phyloP scores from a whole-genome alignment of 2,113 vertebrate genomes.

The Aspidoscelis tigris region DNA sequence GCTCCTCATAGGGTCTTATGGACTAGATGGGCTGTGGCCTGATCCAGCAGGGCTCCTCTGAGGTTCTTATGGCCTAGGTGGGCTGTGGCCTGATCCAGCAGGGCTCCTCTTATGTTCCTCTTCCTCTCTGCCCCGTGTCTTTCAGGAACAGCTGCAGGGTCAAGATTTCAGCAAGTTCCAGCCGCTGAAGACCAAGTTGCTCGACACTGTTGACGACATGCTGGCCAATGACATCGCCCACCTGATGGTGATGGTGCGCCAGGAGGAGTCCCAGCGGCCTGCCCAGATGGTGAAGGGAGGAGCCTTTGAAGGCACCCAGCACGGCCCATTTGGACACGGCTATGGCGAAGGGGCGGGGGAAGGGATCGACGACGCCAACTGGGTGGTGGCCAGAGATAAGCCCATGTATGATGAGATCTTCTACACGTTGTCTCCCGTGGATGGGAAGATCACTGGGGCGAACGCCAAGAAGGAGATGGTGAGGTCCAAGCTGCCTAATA shows the following conservation, averaged over 20 bases:
- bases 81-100: too few relatives aligned
- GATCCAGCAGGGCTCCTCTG: too few relatives aligned
- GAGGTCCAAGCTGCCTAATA: conserved; percentile 97
- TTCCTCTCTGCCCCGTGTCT: not conserved
- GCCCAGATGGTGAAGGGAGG: conserved; percentile 92
- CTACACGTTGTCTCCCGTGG: conserved; percentile 93
- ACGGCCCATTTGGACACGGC: conserved; percentile 93
- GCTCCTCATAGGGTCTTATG: too few relatives aligned
- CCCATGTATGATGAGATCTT: conserved; percentile 98
- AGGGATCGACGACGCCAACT: conserved; percentile 93
- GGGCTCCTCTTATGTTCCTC: too few relatives aligned
- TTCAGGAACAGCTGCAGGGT: conserved; percentile 90
- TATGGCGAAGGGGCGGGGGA: conserved; percentile 96
- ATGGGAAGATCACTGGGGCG: conserved; percentile 95
- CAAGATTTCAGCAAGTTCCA: conserved; percentile 98
- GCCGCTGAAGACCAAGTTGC: conserved; percentile 89
- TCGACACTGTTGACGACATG: conserved; percentile 96
- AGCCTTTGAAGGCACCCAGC: conserved; percentile 91
- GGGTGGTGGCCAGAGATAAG: conserved; percentile 96
- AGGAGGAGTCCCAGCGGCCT: conserved; percentile 89
- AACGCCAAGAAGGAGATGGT: conserved; percentile 98
- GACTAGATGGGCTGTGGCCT: too few relatives aligned
- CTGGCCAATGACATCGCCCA: conserved; percentile 91
- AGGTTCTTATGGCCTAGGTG: too few relatives aligned
- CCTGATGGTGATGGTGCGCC: conserved; percentile 95